Evolutionary conservation across 2,113 vertebrate species (phyloP).

Genomic region (Oncorhynchus nerka): DNA sequence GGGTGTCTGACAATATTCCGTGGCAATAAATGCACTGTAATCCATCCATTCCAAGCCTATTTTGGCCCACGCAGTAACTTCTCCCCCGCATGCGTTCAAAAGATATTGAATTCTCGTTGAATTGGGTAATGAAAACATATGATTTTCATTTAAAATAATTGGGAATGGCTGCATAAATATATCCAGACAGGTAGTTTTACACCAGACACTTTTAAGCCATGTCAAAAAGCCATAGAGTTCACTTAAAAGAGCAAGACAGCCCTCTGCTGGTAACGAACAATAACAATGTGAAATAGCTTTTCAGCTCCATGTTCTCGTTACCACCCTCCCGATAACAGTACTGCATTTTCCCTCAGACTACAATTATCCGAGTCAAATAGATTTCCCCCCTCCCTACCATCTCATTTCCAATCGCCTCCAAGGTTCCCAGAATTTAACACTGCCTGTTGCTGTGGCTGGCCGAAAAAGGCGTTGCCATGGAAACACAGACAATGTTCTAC

Average conservation of each 20-base stretch:
- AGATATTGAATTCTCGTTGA: conserved; percentile 2
- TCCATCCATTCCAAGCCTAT: no score
- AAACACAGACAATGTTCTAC: conserved; percentile 57
- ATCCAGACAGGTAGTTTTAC: background rate
- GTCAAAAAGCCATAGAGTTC: background rate
- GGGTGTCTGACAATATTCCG: no score
- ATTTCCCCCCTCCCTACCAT: background rate
- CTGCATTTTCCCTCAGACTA: background rate
- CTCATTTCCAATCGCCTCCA: background rate
- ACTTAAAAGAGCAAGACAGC: conserved; percentile 38
- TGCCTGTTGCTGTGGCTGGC: background rate
- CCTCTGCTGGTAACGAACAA: conserved; percentile 51
- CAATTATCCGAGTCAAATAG: background rate
- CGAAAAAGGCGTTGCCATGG: conserved; percentile 54
- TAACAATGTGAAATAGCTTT: background rate
- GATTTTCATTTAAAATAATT: conserved; percentile 31
- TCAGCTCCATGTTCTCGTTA: background rate
- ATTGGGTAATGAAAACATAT: conserved; percentile 31
- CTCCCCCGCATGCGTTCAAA: background rate
- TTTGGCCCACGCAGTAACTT: no score
- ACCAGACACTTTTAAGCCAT: background rate
- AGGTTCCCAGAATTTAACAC: background rate
- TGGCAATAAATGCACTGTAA: no score
- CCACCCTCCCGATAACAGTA: background rate
- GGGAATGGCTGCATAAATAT: conserved; percentile 40